Base-by-base conservation (phyloP, 2,888 invertebrate genomes). In the Petrolisthes manimaculis region DNA sequence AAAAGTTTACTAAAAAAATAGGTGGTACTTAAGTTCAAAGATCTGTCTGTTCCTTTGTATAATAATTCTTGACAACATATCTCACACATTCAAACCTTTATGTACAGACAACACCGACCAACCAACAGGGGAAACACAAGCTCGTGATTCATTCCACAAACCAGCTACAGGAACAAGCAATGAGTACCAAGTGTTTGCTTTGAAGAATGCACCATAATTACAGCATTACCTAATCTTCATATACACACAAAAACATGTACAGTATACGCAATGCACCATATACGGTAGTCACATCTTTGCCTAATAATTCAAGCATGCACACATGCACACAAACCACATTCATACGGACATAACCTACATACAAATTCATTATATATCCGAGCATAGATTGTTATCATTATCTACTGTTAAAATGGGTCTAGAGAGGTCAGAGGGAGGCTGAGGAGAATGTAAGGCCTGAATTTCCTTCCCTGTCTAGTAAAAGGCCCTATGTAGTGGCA, bases 311-410 rank as follows among this genome's bases (percentile, higher is more conserved):
- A 37, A 37, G 37, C 37, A 37, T 37, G 37, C 37, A 37, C 21
- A n/a, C 71, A 61, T 61, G 18, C 61, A 61, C n/a, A 21, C 71
- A 12, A 6, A 14, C 12, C 71, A n/a, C 71, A 71, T 21, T n/a
- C 71, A 6, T 4, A 71, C 18, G 71, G 21, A 6, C 21, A n/a
- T 71, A 12, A 71, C 37, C 37, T 37, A 37, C 37, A 37, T 37
- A 37, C 37, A 37, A 37, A 37, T 37, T 37, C 37, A 37, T 37
- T 37, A 37, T 37, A 71, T 21, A 71, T n/a, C 21, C 14, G 71
- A 71, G 71, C 71, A 71, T n/a, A 71, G 71, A 71, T n/a, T 71
- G 71, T n/a, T 71, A 71, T 71, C 71, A 71, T 71, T 21, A 71
- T n/a, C 71, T 71, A 71, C 71, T 6, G 0, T n/a, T 71, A 71